A percentile compares a stretch with the other conserved stretches of the same genome.
Conservation (phyloP, 2,113 vertebrate species). For the Triplophysa siluroides region DNA sequence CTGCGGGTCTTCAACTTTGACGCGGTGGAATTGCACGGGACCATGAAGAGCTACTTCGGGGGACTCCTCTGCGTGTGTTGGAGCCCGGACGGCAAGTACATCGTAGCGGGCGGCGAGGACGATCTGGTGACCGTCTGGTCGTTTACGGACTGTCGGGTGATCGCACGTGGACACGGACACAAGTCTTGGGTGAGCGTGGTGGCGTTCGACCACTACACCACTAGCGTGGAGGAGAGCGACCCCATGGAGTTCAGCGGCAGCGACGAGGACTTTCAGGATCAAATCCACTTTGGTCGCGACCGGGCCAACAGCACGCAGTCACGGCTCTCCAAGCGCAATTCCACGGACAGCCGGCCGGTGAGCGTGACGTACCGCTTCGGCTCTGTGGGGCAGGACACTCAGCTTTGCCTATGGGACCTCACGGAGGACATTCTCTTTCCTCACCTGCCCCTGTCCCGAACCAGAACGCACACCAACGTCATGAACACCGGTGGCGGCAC, state of each 20-base stretch:
- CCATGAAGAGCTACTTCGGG: slow-evolving; percentile 99
- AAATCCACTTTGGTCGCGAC: slow-evolving; percentile 86
- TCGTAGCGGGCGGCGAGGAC: slow-evolving; percentile 96
- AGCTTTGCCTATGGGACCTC: slow-evolving; percentile 97
- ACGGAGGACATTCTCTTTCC: slow-evolving; percentile 99
- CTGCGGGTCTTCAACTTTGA: slow-evolving; percentile 97
- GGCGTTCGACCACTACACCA: slow-evolving; percentile 95
- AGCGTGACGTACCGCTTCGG: slow-evolving; percentile 97
- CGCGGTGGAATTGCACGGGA: slow-evolving; percentile 92
- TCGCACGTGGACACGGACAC: slow-evolving; percentile 93
- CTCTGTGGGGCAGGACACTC: slow-evolving; percentile 97
- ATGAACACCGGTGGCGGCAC: slow-evolving; percentile 90
- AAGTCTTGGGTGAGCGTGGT: slow-evolving; percentile 99
- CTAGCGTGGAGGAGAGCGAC: slow-evolving; percentile 93
- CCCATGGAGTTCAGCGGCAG: slow-evolving; percentile 95
- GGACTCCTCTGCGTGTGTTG: slow-evolving; percentile 98
- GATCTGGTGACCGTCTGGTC: slow-evolving; percentile 99
- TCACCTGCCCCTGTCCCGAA: slow-evolving; percentile 93
- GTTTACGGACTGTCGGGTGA: slow-evolving; percentile 91
- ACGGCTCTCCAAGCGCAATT: slow-evolving; percentile 94
- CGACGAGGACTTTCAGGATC: slow-evolving; percentile 96
- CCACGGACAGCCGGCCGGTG: slow-evolving; percentile 92
- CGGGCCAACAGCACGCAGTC: slow-evolving; percentile 94
- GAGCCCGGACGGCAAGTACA: slow-evolving; percentile 96
- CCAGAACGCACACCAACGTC: slow-evolving; percentile 97